Percentiles rank a stretch among this genome's conserved stretches.
These are phyloP conservation scores for Hemibagrus wyckioides DNA, from an alignment of 2,113 vertebrate genomes.

Conservation along the genomic window DNA sequence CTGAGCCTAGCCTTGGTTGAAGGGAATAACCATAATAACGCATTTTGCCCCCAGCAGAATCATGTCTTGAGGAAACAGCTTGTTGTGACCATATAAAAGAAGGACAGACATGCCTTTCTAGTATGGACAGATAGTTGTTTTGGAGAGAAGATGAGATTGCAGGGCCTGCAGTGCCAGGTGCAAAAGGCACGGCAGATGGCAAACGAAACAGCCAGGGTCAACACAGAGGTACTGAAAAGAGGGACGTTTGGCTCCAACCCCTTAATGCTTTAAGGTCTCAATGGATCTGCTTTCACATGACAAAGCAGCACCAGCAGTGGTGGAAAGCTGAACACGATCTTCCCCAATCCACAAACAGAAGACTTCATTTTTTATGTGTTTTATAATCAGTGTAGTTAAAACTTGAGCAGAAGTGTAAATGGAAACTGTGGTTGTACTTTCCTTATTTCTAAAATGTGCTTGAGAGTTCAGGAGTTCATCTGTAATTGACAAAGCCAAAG, in stretches of 20 bases:
- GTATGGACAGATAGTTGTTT: background rate
- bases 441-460: conserved; percentile 5
- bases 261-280: conserved; percentile 32
- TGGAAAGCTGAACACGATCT: conserved; percentile 12
- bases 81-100: background rate
- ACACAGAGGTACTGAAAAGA: conserved; percentile 42
- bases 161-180: conserved; percentile 27
- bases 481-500: background rate
- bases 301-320: conserved; percentile 21
- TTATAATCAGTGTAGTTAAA: background rate
- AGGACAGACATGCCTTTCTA: conserved; percentile 3
- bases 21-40: background rate
- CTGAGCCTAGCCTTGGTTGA: conserved; percentile 6
- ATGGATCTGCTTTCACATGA: conserved; percentile 34
- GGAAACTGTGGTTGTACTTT: conserved; percentile 4
- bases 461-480: background rate
- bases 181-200: conserved; percentile 54
- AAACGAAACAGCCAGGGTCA: conserved; percentile 42
- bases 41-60: background rate
- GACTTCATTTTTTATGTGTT: background rate
- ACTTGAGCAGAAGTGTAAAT: background rate
- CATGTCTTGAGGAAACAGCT: conserved; percentile 11
- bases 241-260: conserved; percentile 29
- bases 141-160: conserved; percentile 6
- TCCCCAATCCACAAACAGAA: conserved; percentile 40